Evolutionary conservation across 1,140 invertebrate species (phyloP).

Genomic region (Hyles vespertilio): DNA sequence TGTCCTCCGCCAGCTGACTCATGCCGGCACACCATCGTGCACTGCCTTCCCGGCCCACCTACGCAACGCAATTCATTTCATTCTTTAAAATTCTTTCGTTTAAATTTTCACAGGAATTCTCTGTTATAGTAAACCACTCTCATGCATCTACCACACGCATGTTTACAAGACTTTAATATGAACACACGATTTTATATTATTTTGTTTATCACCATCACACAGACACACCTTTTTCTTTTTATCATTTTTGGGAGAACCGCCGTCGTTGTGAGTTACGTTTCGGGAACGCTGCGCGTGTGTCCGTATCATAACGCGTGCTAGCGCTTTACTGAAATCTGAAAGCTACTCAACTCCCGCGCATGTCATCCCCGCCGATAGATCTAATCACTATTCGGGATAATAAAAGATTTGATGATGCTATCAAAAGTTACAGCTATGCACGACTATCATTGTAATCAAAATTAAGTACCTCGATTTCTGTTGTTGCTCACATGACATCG

Average conservation of each 20-base stretch:
- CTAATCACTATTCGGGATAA: conserved; percentile 22
- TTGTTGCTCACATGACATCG: too few relatives aligned
- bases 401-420: conserved; percentile 1
- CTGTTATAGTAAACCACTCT: not conserved
- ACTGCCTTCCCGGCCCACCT: conserved; percentile 58
- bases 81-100: conserved; percentile 1
- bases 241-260: conserved; percentile 19
- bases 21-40: conserved; percentile 60
- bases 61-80: conserved; percentile 7
- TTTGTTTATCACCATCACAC: not conserved
- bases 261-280: conserved; percentile 14
- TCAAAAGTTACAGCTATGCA: conserved; percentile 1
- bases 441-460: not conserved
- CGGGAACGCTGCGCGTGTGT: conserved; percentile 35
- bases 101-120: not conserved
- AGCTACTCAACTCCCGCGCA: conserved; percentile 19
- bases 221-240: conserved; percentile 39
- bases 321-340: conserved; percentile 48
- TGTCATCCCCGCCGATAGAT: conserved; percentile 24
- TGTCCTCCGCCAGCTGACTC: conserved; percentile 49
- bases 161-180: not conserved
- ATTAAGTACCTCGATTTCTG: too few relatives aligned
- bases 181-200: not conserved
- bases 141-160: too few relatives aligned
- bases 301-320: conserved; percentile 35